These are phyloP conservation scores for Archips xylosteana DNA, from an alignment of 2,888 invertebrate genomes.

Conservation along the genomic window DNA sequence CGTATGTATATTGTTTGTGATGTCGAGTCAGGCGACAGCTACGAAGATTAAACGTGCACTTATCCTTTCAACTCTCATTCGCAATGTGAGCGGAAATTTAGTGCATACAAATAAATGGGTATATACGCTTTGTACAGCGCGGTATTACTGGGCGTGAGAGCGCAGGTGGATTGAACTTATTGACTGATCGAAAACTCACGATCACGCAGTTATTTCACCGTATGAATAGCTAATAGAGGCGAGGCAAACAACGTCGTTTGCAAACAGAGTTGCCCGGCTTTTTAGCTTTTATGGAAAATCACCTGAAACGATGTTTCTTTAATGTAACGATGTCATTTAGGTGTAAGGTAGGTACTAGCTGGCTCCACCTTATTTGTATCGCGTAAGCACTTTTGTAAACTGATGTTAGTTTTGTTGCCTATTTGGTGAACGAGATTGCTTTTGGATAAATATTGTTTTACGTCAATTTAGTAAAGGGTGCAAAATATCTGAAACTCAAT, in stretches of 20 bases:
- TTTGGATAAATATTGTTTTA: slow-evolving; percentile 19
- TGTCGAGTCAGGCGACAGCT: slow-evolving; percentile 11
- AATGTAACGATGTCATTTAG: slow-evolving; percentile 30
- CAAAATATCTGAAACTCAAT: slow-evolving; percentile 21
- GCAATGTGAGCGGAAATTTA: not conserved
- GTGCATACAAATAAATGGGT: slow-evolving; percentile 21
- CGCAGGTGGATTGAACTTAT: slow-evolving; percentile 53
- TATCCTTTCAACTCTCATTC: slow-evolving; percentile 5
- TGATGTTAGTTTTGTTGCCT: not conserved
- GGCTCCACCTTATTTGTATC: not conserved
- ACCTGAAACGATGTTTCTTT: slow-evolving; percentile 25
- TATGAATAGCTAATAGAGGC: slow-evolving; percentile 45
- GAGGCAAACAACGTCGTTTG: slow-evolving; percentile 39
- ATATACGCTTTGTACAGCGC: slow-evolving; percentile 32
- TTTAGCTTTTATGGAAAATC: slow-evolving; percentile 37
- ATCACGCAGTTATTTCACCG: slow-evolving; percentile 24
- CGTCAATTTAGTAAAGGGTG: not conserved
- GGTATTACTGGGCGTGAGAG: slow-evolving; percentile 33
- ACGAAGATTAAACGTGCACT: slow-evolving; percentile 15
- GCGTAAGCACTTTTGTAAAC: not conserved
- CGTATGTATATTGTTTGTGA: slow-evolving; percentile 9
- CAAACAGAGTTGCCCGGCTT: slow-evolving; percentile 29
- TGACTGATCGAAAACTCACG: slow-evolving; percentile 47
- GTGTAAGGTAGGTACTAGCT: slow-evolving; percentile 8
- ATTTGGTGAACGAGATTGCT: not conserved